Evolutionary conservation across 92 coral and sea anemone genomes (phyloP), one percentile per base, ranked within the genome.

Genomic region (Anthopleura xanthogrammica): DNA sequence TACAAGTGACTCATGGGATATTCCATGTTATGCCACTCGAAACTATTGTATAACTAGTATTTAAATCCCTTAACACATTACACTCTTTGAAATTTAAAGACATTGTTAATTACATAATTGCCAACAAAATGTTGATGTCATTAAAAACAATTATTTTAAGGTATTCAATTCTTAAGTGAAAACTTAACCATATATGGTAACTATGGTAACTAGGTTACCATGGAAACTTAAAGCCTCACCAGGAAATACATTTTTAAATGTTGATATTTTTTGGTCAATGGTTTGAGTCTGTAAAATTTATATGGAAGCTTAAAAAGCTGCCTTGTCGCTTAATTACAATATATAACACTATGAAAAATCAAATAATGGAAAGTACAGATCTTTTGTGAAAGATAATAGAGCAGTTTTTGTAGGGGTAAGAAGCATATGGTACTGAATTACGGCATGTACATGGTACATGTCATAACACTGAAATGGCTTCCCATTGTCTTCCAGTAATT

Each of bases 71-170:
- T 29, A 23, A 68, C 29, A 19, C 22, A 68, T 68, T 3, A n/a
- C 24, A 9, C 74, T n/a, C 16, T 24, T 68, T 36, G 24, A 68
- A 9, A 36, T 3, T 68, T 10, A 22, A 62, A 6, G 19, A 68
- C 29, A 24, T 68, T 24, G 41, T 22, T 23, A 10, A 68, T 24
- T 2, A 62, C 29, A 19, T 11, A 8, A 13, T 22, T 68, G 42
- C 43, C 74, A 68, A 68, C 74, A 68, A 68, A 68, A 68, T 68
- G 74, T 68, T 68, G 74, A 68, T 22, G 74, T 68, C 74, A 68
- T 1, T 3, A 68, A 24, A 54, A 54, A 2, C 36, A 29, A 29
- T 29, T 54, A 24, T 13, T 42, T 2, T 1, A 68, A 8, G 29
- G 4, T 7, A 62, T 62, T 19, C 7, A 46, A 46, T 46, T 46